Evolutionary conservation across 2,113 vertebrate species (phyloP).

Genomic region (Bufo bufo): DNA sequence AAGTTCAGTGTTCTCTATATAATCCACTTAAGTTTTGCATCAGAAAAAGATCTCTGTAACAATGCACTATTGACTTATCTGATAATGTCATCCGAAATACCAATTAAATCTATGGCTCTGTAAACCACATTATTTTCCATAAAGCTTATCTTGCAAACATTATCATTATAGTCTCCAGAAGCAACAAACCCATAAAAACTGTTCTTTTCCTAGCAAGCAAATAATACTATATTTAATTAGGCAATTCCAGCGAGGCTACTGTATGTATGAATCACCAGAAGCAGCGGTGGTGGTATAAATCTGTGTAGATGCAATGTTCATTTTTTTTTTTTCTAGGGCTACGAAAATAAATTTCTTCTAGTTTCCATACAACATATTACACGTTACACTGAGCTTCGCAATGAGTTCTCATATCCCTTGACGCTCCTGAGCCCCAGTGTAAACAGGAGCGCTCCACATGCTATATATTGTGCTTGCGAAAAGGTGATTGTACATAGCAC

Average conservation of each 20-base stretch:
- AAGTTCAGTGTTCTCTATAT: constrained; percentile 6
- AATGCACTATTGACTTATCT: constrained; percentile 34
- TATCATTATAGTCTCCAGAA: constrained; percentile 50
- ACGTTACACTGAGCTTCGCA: background rate
- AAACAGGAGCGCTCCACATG: background rate
- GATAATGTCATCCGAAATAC: constrained; percentile 44
- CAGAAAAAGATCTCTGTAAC: constrained; percentile 25
- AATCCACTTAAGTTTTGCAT: background rate
- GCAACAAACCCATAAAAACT: constrained; percentile 52
- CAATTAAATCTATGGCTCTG: constrained; percentile 55
- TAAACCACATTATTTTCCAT: constrained; percentile 53
- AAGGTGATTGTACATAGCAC: no score
- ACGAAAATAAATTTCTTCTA: constrained; percentile 22
- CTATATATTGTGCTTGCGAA: background rate
- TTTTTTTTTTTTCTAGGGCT: background rate
- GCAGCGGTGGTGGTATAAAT: constrained; percentile 21
- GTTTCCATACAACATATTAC: constrained; percentile 4
- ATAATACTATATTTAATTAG: constrained; percentile 57
- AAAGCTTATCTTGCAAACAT: constrained; percentile 56
- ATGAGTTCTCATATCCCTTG: background rate
- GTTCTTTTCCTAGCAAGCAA: constrained; percentile 51
- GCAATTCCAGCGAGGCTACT: constrained; percentile 49
- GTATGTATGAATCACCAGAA: constrained; percentile 47
- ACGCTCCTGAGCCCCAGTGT: background rate
- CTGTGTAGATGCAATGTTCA: constrained; percentile 24